Percentiles rank a stretch among this genome's conserved stretches.
Evolutionary conservation across 2,113 vertebrate species (phyloP).

Genomic region (Origma solitaria): DNA sequence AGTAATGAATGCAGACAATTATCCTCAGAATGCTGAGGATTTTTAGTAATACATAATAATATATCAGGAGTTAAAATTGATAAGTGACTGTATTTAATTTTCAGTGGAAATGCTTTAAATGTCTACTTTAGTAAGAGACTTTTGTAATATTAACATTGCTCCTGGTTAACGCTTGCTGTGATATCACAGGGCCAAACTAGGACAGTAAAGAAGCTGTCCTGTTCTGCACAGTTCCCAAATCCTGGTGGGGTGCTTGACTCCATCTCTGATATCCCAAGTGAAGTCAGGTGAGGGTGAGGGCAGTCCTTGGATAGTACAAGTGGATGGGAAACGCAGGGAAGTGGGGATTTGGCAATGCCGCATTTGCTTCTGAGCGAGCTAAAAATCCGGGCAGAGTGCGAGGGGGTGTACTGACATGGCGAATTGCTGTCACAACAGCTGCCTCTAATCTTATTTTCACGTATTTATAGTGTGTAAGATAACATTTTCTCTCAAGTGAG

Average conservation of each 20-base stretch:
- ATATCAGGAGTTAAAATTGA: not conserved
- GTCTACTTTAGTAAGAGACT: not conserved
- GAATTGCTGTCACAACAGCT: constrained; percentile 29
- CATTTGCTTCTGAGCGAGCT: not conserved
- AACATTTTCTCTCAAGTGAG: constrained; percentile 41
- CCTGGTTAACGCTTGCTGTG: not conserved
- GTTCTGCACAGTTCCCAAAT: not conserved
- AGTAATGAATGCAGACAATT: not conserved
- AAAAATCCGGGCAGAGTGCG: not conserved
- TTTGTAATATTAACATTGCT: not conserved
- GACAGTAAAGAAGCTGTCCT: not conserved
- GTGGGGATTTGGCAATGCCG: not conserved
- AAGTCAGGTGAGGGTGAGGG: not conserved
- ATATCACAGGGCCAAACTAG: fast-evolving
- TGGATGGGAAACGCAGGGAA: not conserved
- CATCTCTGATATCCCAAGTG: not conserved
- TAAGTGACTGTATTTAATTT: not conserved
- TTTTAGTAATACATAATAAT: not conserved
- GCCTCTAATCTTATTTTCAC: constrained; percentile 49
- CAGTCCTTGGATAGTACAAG: not conserved
- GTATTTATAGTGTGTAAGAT: constrained; percentile 55
- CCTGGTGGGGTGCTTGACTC: not conserved
- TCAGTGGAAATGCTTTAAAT: not conserved
- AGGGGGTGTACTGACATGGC: not conserved
- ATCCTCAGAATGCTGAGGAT: not conserved